Conservation (phyloP, 1,140 invertebrate genomes). For the Aphelinus certus region DNA sequence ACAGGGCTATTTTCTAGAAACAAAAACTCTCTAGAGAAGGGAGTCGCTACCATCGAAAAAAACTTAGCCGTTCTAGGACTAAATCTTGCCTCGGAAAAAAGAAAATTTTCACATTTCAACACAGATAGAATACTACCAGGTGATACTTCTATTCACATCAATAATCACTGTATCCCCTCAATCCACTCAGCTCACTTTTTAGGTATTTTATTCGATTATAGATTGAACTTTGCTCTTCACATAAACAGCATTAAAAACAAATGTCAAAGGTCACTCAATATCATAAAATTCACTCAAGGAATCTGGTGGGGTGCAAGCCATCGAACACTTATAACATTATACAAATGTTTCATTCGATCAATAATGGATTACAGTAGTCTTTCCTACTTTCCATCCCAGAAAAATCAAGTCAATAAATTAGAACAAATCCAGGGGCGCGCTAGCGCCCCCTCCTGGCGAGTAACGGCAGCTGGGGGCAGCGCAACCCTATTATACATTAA, state of each 20-base stretch:
- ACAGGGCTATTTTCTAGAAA: neutral
- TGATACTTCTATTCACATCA: constrained; percentile 5
- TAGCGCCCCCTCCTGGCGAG: too few relatives aligned
- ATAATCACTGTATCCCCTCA: constrained; percentile 4
- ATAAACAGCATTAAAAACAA: constrained; percentile 3
- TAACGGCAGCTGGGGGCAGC: too few relatives aligned
- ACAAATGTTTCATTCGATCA: neutral
- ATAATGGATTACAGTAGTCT: neutral
- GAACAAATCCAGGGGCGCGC: too few relatives aligned
- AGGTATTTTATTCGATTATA: constrained; percentile 31
- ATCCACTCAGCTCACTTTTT: constrained; percentile 9
- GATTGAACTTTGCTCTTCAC: constrained; percentile 17
- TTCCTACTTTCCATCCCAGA: neutral
- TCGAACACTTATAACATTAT: neutral
- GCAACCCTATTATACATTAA: too few relatives aligned
- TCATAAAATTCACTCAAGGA: constrained; percentile 5
- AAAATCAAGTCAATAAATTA: neutral
- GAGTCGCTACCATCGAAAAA: neutral
- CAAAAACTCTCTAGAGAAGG: constrained; percentile 12
- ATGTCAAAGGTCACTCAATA: constrained; percentile 6
- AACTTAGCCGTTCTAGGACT: constrained; percentile 15
- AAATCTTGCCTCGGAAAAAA: constrained; percentile 6
- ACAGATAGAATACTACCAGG: constrained; percentile 7
- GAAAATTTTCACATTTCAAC: constrained; percentile 27
- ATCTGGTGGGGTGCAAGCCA: constrained; percentile 11